Base-by-base conservation (phyloP, 2,797 vertebrate genomes). In the Anisognathus igniventris region DNA sequence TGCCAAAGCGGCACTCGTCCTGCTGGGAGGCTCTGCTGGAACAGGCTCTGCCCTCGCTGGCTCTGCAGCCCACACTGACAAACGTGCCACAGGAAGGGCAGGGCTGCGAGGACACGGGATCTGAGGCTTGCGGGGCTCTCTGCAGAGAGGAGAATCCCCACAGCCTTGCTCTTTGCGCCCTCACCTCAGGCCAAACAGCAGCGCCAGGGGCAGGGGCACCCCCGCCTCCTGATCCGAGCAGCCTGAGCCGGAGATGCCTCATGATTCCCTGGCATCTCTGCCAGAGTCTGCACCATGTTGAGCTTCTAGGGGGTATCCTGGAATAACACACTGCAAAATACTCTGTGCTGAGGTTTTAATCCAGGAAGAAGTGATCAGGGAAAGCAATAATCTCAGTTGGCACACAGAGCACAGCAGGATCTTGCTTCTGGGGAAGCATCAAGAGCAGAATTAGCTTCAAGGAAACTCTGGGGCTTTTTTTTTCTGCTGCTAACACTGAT, bases 301-400 rank as follows among this genome's bases (percentile, higher is more conserved):
- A 76, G 71, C 74, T 93, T 78, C 66, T 37, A 70, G 56, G 2
- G 1, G 42, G 64, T 72, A 93, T 72, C 83, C 88, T 62, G 73
- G 66, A 88, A 62, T 50, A 90, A 90, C 60, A 73, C 71, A 44
- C 2, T 9, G 86, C 84, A 89, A 89, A 93, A 84, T 47, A 45
- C 90, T 73, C 79, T 33, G 66, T 73, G 94, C 83, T 76, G 95
- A 87, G 95, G 90, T 87, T 93, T 92, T 85, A 95, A 95, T 94
- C 94, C 93, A 81, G 93, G 83, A 78, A 92, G 90, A 96, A 96
- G 92, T 79, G 93, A 88, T 90, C 92, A 88, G 92, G 80, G 88
- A 79, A 95, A 75, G 93, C 93, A 96, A 95, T 91, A 96, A 95
- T 90, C 93, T 95, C 94, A 93, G 74, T 10, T 93, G 94, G 95